phyloP scores from a whole-genome alignment of 2,888 invertebrate genomes.

The Diaperis boleti region DNA sequence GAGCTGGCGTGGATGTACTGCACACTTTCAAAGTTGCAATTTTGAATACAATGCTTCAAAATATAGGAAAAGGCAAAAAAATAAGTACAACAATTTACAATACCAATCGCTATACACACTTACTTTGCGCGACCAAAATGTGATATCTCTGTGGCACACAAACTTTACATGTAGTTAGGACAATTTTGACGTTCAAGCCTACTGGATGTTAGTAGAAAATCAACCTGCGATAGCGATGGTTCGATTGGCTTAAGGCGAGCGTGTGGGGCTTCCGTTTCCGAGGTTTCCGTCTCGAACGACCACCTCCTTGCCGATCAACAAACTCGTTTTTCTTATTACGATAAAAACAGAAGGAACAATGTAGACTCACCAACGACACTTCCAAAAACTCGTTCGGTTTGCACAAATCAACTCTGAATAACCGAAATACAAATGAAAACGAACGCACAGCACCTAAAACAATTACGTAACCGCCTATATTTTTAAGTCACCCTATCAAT shows the following conservation, averaged over 20 bases:
- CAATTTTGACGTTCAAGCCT: too few relatives aligned
- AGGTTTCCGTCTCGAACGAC: constrained; percentile 10
- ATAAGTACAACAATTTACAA: too few relatives aligned
- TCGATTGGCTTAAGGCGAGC: constrained; percentile 21
- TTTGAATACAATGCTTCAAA: too few relatives aligned
- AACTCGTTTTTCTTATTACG: constrained; percentile 37
- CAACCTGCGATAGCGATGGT: neutral
- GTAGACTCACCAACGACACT: constrained; percentile 44
- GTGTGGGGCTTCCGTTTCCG: constrained; percentile 4
- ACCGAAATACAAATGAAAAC: constrained; percentile 20
- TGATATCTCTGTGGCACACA: too few relatives aligned
- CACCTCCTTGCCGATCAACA: constrained; percentile 28
- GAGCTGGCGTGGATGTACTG: too few relatives aligned
- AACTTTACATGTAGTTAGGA: too few relatives aligned
- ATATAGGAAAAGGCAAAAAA: too few relatives aligned
- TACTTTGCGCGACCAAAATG: too few relatives aligned
- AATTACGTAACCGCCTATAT: constrained; percentile 43
- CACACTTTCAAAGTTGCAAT: too few relatives aligned
- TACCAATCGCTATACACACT: too few relatives aligned
- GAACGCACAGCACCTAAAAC: constrained; percentile 57
- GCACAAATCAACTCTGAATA: constrained; percentile 28
- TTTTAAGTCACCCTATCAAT: constrained; percentile 43
- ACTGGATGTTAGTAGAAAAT: constrained; percentile 10
- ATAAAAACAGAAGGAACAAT: constrained; percentile 37
- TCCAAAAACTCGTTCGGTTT: constrained; percentile 35